Percentiles rank a stretch among this genome's conserved stretches.
These are phyloP conservation scores for Diarsia mendica DNA, from an alignment of 2,888 invertebrate genomes.

Conservation along the genomic window DNA sequence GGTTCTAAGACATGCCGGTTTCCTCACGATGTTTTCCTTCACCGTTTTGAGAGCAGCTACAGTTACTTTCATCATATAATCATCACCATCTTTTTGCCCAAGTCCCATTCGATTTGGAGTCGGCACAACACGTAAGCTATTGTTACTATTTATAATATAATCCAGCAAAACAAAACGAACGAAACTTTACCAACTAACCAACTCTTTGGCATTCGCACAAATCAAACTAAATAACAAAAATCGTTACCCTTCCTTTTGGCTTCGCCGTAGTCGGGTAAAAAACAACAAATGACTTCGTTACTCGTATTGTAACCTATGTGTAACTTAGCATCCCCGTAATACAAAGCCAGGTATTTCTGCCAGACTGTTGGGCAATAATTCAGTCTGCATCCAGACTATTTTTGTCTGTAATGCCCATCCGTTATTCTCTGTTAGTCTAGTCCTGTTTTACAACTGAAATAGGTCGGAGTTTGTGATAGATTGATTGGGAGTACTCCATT, in stretches of 20 bases:
- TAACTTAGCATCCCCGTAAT: conserved; percentile 6
- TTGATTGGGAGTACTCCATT: conserved; percentile 27
- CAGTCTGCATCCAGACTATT: conserved; percentile 54
- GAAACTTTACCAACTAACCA: background rate
- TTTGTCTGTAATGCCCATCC: conserved; percentile 51
- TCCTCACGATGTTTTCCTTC: too few relatives aligned
- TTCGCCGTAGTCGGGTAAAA: background rate
- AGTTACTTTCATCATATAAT: too few relatives aligned
- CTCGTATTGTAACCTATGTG: background rate
- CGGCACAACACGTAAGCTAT: too few relatives aligned
- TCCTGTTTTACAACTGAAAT: conserved; percentile 47
- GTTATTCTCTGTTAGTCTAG: conserved; percentile 46
- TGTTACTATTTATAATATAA: too few relatives aligned
- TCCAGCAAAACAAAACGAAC: background rate
- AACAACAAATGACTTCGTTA: background rate
- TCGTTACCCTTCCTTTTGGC: too few relatives aligned
- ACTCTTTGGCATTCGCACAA: conserved; percentile 3
- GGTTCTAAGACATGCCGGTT: too few relatives aligned
- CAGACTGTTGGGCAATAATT: conserved; percentile 53
- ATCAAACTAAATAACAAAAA: background rate
- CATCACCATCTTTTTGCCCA: too few relatives aligned
- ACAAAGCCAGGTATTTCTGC: conserved; percentile 42
- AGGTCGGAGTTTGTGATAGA: conserved; percentile 38
- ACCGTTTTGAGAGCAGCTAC: too few relatives aligned
- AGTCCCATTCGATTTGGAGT: too few relatives aligned